Evolutionary conservation across 2,113 vertebrate genomes (phyloP), one percentile per base, ranked within the genome.

Genomic region (Scolopax mira): DNA sequence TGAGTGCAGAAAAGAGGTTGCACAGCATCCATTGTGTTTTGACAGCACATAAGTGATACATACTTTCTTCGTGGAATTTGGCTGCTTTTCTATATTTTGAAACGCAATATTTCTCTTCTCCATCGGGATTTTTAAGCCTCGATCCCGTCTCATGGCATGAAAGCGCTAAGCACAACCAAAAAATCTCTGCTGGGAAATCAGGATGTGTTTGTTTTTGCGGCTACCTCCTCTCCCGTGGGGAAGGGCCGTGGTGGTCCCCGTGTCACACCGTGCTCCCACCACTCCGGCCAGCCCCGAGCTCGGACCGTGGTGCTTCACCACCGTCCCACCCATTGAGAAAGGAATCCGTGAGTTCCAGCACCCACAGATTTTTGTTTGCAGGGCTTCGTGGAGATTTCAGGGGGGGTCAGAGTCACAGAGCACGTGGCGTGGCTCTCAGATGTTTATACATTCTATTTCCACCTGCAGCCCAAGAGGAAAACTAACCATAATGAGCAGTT

Each of bases 231-330:
- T 58, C 41, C 41, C 0, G 0, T 2, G 9, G 21, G 30, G 67
- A 77, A 72, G 35, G 72, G 22, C 52, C 7, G 0, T 6, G 49
- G 60, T 1, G 0, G 10, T 21, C 44, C 33, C 39, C 3, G 1
- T 10, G 21, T 37, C 87, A 49, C 51, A n/a, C 4, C 0, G 5
- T 19, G 44, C 22, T 67, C 52, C 24, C 21, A 46, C 39, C 3
- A 4, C 48, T 51, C 31, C 2, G 1, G 46, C 23, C 41, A 91
- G 52, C 37, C 67, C 81, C 5, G 1, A 79, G 31, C 31, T 54
- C 3, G 0, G 3, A 37, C 3, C n/a, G 37, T 0, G 0, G 37
- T 42, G 46, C 13, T 54, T 61, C 23, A 70, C 25, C 52, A 61
- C 30, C 6, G 1, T 25, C 28, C 28, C 1, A 14, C 6, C 19